Conservation (phyloP, 2,888 invertebrate genomes). For the Anticlea derivata region DNA sequence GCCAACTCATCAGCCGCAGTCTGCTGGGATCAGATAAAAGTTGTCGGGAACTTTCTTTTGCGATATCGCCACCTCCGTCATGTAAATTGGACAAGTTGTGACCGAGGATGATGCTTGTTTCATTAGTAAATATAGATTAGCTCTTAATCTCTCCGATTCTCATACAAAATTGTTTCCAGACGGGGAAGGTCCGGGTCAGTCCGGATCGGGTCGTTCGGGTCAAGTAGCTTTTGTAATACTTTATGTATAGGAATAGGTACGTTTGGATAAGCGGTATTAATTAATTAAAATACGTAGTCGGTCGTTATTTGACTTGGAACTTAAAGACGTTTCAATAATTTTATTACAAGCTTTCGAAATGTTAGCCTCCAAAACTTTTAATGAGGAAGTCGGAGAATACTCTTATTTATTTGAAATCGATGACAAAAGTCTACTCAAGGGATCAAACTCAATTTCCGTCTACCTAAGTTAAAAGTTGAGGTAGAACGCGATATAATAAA, state of each 20-base stretch:
- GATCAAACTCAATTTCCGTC: slow-evolving; percentile 45
- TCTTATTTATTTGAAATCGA: slow-evolving; percentile 27
- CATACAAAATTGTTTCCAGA: slow-evolving; percentile 61
- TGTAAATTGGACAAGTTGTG: slow-evolving; percentile 81
- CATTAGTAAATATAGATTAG: slow-evolving; percentile 74
- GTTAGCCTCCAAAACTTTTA: slow-evolving; percentile 21
- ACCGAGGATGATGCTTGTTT: slow-evolving; percentile 70
- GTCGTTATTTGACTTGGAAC: background rate
- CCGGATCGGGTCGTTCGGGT: slow-evolving; percentile 38
- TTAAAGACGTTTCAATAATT: background rate
- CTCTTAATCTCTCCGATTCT: slow-evolving; percentile 66
- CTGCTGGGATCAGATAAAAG: slow-evolving; percentile 79
- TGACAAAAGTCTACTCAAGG: slow-evolving; percentile 36
- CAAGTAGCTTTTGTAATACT: slow-evolving; percentile 43
- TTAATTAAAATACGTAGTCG: background rate
- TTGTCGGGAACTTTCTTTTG: slow-evolving; percentile 78
- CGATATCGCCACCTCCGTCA: slow-evolving; percentile 81
- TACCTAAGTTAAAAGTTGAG: slow-evolving; percentile 41
- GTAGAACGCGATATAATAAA: slow-evolving; percentile 45
- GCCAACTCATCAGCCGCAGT: slow-evolving; percentile 79
- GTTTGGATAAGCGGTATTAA: slow-evolving; percentile 15
- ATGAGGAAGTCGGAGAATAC: slow-evolving; percentile 24
- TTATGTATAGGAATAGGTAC: slow-evolving; percentile 21
- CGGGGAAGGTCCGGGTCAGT: slow-evolving; percentile 36
- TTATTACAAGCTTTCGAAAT: background rate